Conservation (phyloP, 2,113 vertebrate genomes). For the Arenaria interpres region DNA sequence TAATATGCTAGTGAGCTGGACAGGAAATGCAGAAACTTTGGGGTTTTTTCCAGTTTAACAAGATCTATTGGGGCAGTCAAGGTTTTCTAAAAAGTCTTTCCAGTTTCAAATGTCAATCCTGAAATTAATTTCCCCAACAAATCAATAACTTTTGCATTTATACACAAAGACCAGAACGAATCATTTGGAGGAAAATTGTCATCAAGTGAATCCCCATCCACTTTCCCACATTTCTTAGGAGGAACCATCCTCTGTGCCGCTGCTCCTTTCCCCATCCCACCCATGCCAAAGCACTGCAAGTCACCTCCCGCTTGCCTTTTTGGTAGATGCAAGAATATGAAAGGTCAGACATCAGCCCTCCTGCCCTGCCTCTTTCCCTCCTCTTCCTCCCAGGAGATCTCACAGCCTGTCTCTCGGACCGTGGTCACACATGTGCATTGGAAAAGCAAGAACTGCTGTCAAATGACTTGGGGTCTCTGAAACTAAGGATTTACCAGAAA, state of each 20-base stretch:
- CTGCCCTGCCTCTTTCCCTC: not conserved
- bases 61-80: not conserved
- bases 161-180: not conserved
- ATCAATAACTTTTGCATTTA: not conserved
- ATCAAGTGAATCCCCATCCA: not conserved
- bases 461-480: not conserved
- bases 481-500: not conserved
- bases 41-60: not conserved
- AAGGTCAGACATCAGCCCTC: not conserved
- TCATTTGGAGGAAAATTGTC: not conserved
- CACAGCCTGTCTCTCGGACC: not conserved
- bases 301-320: not conserved
- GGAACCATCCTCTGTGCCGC: not conserved
- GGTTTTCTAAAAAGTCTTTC: not conserved
- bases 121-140: not conserved
- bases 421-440: not conserved
- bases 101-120: not conserved
- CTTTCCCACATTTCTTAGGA: not conserved
- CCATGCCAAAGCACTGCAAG: not conserved
- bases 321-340: not conserved
- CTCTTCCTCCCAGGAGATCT: not conserved
- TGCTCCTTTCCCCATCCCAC: not conserved
- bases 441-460: not conserved
- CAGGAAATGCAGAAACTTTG: not conserved
- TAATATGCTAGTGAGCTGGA: not conserved